These are phyloP conservation scores for Pseudachorutes palmiensis DNA, from an alignment of 1,140 invertebrate genomes.

Conservation along the genomic window DNA sequence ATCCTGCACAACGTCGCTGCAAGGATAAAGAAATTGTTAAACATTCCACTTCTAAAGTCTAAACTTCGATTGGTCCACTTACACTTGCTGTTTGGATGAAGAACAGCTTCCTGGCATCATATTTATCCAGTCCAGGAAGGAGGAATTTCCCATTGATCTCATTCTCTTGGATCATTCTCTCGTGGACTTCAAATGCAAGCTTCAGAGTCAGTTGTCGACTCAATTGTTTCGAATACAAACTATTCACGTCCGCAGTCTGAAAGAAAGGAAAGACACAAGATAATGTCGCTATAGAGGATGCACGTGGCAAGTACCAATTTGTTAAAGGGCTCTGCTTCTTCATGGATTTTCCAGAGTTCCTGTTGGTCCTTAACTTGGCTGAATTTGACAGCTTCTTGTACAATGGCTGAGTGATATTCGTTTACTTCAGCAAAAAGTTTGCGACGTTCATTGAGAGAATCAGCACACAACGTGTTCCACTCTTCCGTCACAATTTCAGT, in stretches of 20 bases:
- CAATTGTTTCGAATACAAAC: not conserved
- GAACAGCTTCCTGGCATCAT: not conserved
- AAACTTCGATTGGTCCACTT: not conserved
- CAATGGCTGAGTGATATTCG: too few relatives aligned
- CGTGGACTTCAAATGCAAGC: not conserved
- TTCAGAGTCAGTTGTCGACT: not conserved
- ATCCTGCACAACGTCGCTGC: not conserved
- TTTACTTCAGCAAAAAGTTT: too few relatives aligned
- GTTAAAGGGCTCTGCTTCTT: too few relatives aligned
- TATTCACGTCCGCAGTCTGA: not conserved
- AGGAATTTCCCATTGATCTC: not conserved
- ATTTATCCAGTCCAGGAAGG: not conserved
- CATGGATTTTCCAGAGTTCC: too few relatives aligned
- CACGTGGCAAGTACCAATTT: too few relatives aligned
- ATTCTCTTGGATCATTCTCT: not conserved
- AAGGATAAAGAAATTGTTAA: not conserved
- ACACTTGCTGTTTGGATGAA: slow-evolving; percentile 1
- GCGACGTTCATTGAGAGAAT: too few relatives aligned
- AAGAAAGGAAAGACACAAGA: not conserved
- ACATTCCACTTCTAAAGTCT: not conserved
- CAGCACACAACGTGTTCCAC: too few relatives aligned
- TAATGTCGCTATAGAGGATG: not conserved
- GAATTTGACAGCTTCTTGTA: too few relatives aligned
- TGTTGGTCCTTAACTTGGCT: too few relatives aligned
- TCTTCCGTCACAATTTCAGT: too few relatives aligned